These are phyloP conservation scores for Betta splendens DNA, from an alignment of 2,797 vertebrate genomes.

Conservation along the genomic window DNA sequence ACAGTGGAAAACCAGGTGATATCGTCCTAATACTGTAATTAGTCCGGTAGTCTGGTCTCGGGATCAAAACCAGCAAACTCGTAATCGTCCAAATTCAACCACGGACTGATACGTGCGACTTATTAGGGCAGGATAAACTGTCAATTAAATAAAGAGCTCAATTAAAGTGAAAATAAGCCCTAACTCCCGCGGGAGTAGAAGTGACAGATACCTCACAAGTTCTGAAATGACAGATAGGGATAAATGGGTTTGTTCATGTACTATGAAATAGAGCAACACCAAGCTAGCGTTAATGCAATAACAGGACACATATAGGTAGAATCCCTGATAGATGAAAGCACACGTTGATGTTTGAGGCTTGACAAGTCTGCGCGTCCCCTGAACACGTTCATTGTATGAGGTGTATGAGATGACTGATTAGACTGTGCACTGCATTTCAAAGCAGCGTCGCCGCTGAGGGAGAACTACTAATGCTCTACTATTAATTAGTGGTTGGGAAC, in stretches of 20 bases:
- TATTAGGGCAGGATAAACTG: slow-evolving; percentile 75
- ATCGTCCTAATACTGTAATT: slow-evolving; percentile 19
- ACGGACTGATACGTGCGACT: slow-evolving; percentile 46
- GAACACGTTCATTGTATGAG: slow-evolving; percentile 50
- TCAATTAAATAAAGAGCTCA: slow-evolving; percentile 80
- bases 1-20: slow-evolving; percentile 13
- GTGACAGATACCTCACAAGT: slow-evolving; percentile 81
- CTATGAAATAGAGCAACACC: slow-evolving; percentile 75
- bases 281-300: slow-evolving; percentile 64
- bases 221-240: slow-evolving; percentile 80
- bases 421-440: slow-evolving; percentile 48
- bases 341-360: slow-evolving; percentile 59
- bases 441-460: slow-evolving; percentile 44
- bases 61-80: slow-evolving; percentile 21
- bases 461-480: slow-evolving; percentile 36
- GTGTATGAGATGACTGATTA: slow-evolving; percentile 57
- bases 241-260: slow-evolving; percentile 79
- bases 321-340: slow-evolving; percentile 49
- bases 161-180: slow-evolving; percentile 71
- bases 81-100: slow-evolving; percentile 38
- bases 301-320: slow-evolving; percentile 67
- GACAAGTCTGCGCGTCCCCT: slow-evolving; percentile 57
- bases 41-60: slow-evolving; percentile 2
- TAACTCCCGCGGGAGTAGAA: slow-evolving; percentile 73
- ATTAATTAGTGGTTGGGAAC: slow-evolving; percentile 56